phyloP scores from a whole-genome alignment of 2,113 vertebrate species.

The Psammodynastes pulverulentus region DNA sequence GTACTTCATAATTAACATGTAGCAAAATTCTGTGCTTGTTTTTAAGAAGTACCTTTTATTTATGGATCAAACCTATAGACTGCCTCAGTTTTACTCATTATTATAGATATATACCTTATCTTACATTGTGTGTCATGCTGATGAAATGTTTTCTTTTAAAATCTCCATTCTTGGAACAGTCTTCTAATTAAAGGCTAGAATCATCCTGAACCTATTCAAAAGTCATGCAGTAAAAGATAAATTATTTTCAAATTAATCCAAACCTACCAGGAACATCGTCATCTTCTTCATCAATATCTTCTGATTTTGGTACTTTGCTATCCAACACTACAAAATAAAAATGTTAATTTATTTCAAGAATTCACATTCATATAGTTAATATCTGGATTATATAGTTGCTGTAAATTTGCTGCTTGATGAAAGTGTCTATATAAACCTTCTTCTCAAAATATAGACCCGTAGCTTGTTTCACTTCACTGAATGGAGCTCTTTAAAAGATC shows the following conservation, averaged over 20 bases:
- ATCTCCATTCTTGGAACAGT: neutral
- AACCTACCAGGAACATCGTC: constrained; percentile 92
- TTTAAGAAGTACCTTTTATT: neutral
- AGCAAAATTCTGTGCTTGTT: neutral
- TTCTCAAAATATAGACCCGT: neutral
- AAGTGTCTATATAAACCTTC: neutral
- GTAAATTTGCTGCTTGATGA: neutral
- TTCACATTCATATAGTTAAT: neutral
- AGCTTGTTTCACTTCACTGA: neutral
- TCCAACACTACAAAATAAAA: constrained; percentile 77
- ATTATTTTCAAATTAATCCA: neutral
- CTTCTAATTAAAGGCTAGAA: neutral
- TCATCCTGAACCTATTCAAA: neutral
- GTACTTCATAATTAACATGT: neutral
- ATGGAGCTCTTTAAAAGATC: neutral
- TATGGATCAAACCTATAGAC: neutral
- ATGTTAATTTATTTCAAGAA: neutral
- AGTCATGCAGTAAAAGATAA: neutral
- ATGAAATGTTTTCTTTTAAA: neutral
- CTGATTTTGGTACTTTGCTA: constrained; percentile 92
- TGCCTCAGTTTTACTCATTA: neutral
- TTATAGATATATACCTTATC: neutral
- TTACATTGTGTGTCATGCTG: neutral
- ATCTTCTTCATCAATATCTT: constrained; percentile 97
- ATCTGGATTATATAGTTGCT: neutral